phyloP scores from a whole-genome alignment of 2,888 invertebrate species.

The Baronia brevicornis region DNA sequence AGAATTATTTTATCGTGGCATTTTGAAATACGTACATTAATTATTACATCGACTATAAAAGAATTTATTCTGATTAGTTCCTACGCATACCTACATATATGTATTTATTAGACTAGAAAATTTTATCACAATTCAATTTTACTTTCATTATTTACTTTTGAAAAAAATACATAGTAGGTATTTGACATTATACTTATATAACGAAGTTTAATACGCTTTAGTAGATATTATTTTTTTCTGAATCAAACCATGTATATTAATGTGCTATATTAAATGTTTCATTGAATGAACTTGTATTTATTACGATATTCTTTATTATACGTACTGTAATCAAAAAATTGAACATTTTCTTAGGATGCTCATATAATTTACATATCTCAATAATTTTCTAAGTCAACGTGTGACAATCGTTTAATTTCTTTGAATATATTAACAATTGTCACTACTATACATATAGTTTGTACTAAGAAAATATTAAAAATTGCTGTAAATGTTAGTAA shows the following conservation, averaged over 20 bases:
- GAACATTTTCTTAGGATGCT: too few species aligned
- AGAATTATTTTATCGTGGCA: too few species aligned
- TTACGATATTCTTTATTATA: too few species aligned
- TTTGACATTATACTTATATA: too few species aligned
- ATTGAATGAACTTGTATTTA: too few species aligned
- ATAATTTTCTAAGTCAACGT: slow-evolving; percentile 21
- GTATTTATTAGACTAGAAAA: too few species aligned
- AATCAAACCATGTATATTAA: too few species aligned
- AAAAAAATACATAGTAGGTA: too few species aligned
- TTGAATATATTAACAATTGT: not conserved
- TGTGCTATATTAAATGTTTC: too few species aligned
- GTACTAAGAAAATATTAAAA: slow-evolving; percentile 15
- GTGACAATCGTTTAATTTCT: not conserved
- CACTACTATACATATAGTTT: slow-evolving; percentile 9
- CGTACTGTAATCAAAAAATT: too few species aligned
- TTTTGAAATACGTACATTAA: not conserved
- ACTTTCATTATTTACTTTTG: too few species aligned
- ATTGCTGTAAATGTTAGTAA: slow-evolving; percentile 31
- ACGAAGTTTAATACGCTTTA: slow-evolving; percentile 4
- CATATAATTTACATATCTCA: slow-evolving; percentile 27
- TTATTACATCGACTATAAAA: slow-evolving; percentile 1
- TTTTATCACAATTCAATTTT: too few species aligned
- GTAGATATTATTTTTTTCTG: slow-evolving; percentile 1
- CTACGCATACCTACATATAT: slow-evolving; percentile 1
- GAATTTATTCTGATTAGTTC: slow-evolving; percentile 11